These are phyloP conservation scores for Aleiodes alternator DNA, from an alignment of 2,888 invertebrate species.

Conservation along the genomic window DNA sequence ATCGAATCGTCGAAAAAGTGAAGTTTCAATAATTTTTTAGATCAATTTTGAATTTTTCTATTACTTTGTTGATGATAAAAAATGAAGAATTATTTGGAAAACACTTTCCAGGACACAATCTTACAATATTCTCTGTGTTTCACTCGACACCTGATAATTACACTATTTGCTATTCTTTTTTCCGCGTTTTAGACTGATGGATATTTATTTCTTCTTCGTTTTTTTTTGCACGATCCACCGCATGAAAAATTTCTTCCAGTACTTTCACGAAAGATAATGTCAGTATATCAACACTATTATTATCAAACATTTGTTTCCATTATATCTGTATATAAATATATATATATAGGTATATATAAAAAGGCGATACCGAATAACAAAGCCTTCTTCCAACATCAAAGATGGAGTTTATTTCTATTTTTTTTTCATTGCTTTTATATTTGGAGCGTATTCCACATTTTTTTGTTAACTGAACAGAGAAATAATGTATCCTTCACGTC, in stretches of 20 bases:
- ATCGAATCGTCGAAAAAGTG: too few relatives aligned
- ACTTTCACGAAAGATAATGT: slow-evolving; percentile 21
- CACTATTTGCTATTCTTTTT: too few relatives aligned
- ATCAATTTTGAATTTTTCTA: too few relatives aligned
- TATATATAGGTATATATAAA: not conserved
- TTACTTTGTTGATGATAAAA: too few relatives aligned
- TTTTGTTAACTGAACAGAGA: slow-evolving; percentile 24
- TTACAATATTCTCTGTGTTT: too few relatives aligned
- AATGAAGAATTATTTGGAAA: too few relatives aligned
- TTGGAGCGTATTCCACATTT: slow-evolving; percentile 17
- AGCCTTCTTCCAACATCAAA: slow-evolving; percentile 29
- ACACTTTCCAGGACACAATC: too few relatives aligned
- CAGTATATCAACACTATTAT: slow-evolving; percentile 25
- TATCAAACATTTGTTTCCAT: slow-evolving; percentile 4
- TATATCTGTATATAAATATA: slow-evolving; percentile 10
- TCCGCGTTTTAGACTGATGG: too few relatives aligned
- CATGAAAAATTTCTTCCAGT: not conserved
- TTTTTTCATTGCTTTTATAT: slow-evolving; percentile 30
- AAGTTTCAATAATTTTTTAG: too few relatives aligned
- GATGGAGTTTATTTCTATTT: slow-evolving; percentile 31
- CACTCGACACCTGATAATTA: too few relatives aligned
- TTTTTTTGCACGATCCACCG: too few relatives aligned
- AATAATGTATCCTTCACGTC: slow-evolving; percentile 32
- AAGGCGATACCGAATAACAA: slow-evolving; percentile 34
- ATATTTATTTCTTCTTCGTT: too few relatives aligned